These are phyloP conservation scores for Excalfactoria chinensis DNA, from an alignment of 2,113 vertebrate genomes.

Conservation along the genomic window DNA sequence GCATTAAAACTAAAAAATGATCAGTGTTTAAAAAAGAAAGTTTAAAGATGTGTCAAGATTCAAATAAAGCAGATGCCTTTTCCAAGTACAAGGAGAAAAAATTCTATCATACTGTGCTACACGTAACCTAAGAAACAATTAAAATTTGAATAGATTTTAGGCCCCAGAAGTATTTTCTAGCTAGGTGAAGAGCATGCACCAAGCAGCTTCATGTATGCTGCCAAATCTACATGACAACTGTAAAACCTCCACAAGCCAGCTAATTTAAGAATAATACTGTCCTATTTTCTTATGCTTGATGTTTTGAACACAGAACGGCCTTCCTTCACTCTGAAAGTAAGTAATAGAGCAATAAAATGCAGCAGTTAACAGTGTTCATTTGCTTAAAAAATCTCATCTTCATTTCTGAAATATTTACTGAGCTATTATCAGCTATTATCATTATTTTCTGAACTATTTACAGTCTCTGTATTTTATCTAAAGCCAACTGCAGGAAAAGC, in stretches of 20 bases:
- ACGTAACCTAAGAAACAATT: slow-evolving; percentile 28
- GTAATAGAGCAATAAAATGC: background rate
- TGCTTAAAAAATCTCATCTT: background rate
- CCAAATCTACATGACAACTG: background rate
- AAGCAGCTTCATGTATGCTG: background rate
- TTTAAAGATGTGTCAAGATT: background rate
- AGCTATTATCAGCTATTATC: background rate
- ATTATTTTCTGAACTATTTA: background rate
- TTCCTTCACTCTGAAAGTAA: background rate
- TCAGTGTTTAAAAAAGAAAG: background rate
- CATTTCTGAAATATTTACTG: background rate
- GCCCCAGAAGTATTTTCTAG: slow-evolving; percentile 15
- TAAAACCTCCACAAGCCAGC: slow-evolving; percentile 1
- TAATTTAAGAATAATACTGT: background rate
- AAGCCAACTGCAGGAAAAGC: background rate
- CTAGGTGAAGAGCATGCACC: background rate
- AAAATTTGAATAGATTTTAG: slow-evolving; percentile 49
- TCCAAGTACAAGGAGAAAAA: background rate
- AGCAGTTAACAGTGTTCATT: background rate
- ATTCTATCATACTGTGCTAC: background rate
- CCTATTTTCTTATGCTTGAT: background rate
- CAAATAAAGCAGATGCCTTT: slow-evolving; percentile 4
- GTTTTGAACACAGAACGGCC: background rate
- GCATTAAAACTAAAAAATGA: background rate
- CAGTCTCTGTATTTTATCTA: background rate